Percentiles rank a stretch among this genome's conserved stretches.
These are phyloP conservation scores for Chamaea fasciata DNA, from an alignment of 2,113 vertebrate species.

Conservation along the genomic window DNA sequence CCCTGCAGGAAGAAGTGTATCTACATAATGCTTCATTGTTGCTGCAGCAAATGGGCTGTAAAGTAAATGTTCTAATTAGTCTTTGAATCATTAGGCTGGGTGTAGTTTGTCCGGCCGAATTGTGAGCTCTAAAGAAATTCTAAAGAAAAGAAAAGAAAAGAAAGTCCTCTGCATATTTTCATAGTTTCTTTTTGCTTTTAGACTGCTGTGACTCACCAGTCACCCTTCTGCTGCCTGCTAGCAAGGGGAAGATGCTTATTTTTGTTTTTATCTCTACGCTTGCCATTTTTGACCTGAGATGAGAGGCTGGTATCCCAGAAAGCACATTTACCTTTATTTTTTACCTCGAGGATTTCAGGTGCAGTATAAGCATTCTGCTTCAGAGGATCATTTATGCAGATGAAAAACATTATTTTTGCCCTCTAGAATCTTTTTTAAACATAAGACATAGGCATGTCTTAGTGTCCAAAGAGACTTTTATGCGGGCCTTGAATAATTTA, in stretches of 20 bases:
- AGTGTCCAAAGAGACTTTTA: not conserved
- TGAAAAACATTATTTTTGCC: not conserved
- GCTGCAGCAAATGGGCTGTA: constrained; percentile 46
- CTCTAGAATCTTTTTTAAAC: not conserved
- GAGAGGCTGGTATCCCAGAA: not conserved
- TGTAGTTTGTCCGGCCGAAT: not conserved
- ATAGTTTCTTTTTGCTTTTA: not conserved
- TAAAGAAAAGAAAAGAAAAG: not conserved
- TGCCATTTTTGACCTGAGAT: not conserved
- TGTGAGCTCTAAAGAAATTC: not conserved
- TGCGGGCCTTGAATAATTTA: not conserved
- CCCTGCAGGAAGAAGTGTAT: not conserved
- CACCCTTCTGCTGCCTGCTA: not conserved
- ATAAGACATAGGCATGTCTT: not conserved
- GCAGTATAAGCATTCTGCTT: not conserved
- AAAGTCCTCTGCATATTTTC: not conserved
- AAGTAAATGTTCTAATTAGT: constrained; percentile 54
- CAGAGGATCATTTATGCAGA: not conserved
- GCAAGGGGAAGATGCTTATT: not conserved
- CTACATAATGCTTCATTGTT: constrained; percentile 38
- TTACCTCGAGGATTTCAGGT: not conserved
- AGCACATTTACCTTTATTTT: not conserved
- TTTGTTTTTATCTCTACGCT: not conserved
- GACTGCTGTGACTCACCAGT: not conserved
- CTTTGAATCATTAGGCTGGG: constrained; percentile 24